Evolutionary conservation across 2,888 invertebrate genomes (phyloP), one percentile per base, ranked within the genome.

Genomic region (Agrotis clavis): DNA sequence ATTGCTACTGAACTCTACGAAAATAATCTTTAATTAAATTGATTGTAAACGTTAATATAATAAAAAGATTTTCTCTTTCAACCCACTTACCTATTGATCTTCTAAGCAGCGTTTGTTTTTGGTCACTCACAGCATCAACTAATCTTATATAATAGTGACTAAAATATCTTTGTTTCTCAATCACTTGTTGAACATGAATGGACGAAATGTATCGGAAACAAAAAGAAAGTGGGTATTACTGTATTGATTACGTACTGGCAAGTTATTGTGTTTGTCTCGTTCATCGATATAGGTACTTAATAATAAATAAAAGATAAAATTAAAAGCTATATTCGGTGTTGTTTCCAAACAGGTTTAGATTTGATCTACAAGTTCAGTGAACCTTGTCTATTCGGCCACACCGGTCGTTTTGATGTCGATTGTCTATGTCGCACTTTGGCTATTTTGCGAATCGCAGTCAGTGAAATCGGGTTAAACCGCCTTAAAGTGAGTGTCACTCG

Each of bases 21-120:
- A 45, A 35, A 21, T 45, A 21, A 13, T 13, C 5, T 13, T 5
- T 21, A 53, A 21, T n/a, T 30, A 30, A 18, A 56, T 56, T 30
- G 18, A 11, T 35, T 30, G 30, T 54, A 11, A 68, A 25, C 30
- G 18, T 56, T 16, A 18, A 47, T 16, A 25, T 19, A 69, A 69
- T 35, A 51, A 48, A 56, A 48, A 57, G 11, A 18, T 51, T 73
- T 75, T 67, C 67, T 67, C 67, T 73, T 75, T 73, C 21, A 25
- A 57, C 48, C 57, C 56, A 65, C 67, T 72, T 21, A 53, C 18
- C 13, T 68, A n/a, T 16, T 45, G 30, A 65, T 1, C 41, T 41
- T 41, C n/a, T 53, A 25, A 21, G 50, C 41, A 48, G 25, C 16
- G 21, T 51, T 41, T n/a, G 72, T 9, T 65, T 72, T 74, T 65